A percentile compares a stretch with the other conserved stretches of the same genome.
phyloP scores from a whole-genome alignment of 2,888 invertebrate genomes.

The Drepanosiphum platanoidis region DNA sequence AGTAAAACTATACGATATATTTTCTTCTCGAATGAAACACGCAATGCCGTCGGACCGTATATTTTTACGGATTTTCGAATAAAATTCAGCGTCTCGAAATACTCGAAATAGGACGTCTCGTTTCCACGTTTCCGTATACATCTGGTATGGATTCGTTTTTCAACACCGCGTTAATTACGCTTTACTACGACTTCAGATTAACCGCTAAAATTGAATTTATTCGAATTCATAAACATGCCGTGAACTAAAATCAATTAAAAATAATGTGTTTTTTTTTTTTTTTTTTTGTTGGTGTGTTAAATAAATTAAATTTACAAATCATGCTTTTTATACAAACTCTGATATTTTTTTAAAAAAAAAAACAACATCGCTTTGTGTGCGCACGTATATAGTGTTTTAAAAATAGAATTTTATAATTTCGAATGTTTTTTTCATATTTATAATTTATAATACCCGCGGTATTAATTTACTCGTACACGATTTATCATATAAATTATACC shows the following conservation, averaged over 20 bases:
- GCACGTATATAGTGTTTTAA: not conserved
- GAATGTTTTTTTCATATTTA: not conserved
- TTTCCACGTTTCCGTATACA: slow-evolving; percentile 2
- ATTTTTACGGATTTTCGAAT: slow-evolving; percentile 9
- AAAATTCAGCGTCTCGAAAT: not conserved
- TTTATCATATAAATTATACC: too few relatives aligned
- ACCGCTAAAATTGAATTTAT: not conserved
- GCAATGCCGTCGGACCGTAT: too few relatives aligned
- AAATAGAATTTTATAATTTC: too few relatives aligned
- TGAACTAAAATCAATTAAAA: not conserved
- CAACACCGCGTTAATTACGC: slow-evolving; percentile 18
- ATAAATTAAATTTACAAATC: too few relatives aligned
- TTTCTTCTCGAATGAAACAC: too few relatives aligned
- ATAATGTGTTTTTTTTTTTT: too few relatives aligned
- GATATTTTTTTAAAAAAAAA: too few relatives aligned
- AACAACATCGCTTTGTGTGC: not conserved
- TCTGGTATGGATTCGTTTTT: slow-evolving; percentile 38
- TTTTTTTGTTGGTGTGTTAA: too few relatives aligned
- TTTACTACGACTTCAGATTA: not conserved
- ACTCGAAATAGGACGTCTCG: not conserved
- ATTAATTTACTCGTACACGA: too few relatives aligned
- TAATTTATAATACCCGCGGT: not conserved
- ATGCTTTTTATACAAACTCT: too few relatives aligned
- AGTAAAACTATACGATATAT: too few relatives aligned
- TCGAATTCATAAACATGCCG: not conserved